Percentiles rank a stretch among this genome's conserved stretches.
Evolutionary conservation across 1,140 invertebrate species (phyloP).

Genomic region (Goniozus legneri): DNA sequence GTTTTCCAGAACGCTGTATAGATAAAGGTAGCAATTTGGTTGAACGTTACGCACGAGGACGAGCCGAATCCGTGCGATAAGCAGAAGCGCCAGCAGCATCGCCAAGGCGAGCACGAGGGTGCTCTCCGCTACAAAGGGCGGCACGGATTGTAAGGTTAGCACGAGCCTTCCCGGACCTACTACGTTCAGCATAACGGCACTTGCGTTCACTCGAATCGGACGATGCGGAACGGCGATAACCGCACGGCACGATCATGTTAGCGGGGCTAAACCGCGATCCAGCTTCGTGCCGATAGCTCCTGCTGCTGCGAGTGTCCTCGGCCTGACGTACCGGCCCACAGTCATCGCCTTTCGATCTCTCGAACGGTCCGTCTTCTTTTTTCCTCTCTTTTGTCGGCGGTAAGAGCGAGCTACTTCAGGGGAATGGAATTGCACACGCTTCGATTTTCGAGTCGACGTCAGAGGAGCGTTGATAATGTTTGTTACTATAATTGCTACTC

Average conservation of each 20-base stretch:
- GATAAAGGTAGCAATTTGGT: slow-evolving; percentile 4
- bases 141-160: slow-evolving; percentile 36
- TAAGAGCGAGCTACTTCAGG: too few relatives aligned
- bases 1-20: too few relatives aligned
- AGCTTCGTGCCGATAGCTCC: neutral
- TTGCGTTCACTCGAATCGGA: slow-evolving; percentile 23
- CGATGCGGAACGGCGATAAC: too few relatives aligned
- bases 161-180: slow-evolving; percentile 27
- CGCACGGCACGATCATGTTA: too few relatives aligned
- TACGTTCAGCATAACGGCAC: slow-evolving; percentile 43
- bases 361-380: neutral
- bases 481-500: too few relatives aligned
- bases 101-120: slow-evolving; percentile 34
- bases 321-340: neutral
- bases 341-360: neutral
- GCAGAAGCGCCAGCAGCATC: slow-evolving; percentile 36
- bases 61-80: slow-evolving; percentile 32
- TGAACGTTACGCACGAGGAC: slow-evolving; percentile 33
- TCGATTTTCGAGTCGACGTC: too few relatives aligned
- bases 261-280: too few relatives aligned
- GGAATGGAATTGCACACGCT: too few relatives aligned
- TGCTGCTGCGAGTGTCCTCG: neutral
- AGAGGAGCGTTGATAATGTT: too few relatives aligned
- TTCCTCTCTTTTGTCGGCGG: neutral
- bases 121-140: slow-evolving; percentile 37